phyloP scores from a whole-genome alignment of 2,113 vertebrate genomes.

The Tyto alba region DNA sequence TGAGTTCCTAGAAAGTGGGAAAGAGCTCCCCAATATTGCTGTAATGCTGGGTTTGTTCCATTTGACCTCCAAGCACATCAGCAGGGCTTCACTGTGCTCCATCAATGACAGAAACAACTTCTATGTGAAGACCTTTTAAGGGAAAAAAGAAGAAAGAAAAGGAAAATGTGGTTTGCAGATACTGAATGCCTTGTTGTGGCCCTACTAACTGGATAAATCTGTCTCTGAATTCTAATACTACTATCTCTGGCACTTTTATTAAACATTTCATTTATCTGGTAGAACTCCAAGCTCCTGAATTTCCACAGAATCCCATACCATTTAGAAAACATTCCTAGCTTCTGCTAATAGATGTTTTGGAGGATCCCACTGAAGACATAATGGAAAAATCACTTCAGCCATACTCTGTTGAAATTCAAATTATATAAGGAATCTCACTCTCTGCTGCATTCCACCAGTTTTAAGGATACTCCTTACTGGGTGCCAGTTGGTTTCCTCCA shows the following conservation, averaged over 20 bases:
- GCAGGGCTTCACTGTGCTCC: background rate
- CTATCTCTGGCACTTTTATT: background rate
- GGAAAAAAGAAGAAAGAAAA: background rate
- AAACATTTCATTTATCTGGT: background rate
- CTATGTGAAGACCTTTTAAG: background rate
- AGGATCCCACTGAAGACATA: background rate
- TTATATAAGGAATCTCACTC: background rate
- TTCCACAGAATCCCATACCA: background rate
- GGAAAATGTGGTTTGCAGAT: background rate
- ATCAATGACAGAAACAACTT: background rate
- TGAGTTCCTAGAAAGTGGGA: background rate
- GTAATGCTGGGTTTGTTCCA: background rate
- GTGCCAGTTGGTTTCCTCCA: background rate
- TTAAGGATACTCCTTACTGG: background rate
- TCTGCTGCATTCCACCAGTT: background rate
- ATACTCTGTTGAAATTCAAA: background rate
- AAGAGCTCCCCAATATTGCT: background rate
- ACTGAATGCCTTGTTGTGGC: background rate
- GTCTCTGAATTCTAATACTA: background rate
- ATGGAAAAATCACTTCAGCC: constrained; percentile 26
- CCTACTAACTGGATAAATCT: background rate
- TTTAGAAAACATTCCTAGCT: background rate
- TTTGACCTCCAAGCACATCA: background rate
- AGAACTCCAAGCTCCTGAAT: background rate
- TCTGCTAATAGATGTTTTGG: background rate